A percentile compares a stretch with the other conserved stretches of the same genome.
Evolutionary conservation across 2,113 vertebrate genomes (phyloP).

Genomic region (Dissostichus mawsoni): DNA sequence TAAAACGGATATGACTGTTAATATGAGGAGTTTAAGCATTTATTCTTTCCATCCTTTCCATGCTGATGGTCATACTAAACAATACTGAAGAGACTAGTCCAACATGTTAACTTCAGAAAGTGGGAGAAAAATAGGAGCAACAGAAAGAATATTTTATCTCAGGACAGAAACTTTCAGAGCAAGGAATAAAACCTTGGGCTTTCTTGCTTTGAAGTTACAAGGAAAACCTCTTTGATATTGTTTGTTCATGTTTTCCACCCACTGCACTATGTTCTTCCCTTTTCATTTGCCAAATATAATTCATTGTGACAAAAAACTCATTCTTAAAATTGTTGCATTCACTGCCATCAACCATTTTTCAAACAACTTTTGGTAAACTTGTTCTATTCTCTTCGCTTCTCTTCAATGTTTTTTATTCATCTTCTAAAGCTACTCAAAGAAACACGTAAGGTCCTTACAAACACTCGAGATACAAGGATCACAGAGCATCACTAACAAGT

Average conservation of each 20-base stretch:
- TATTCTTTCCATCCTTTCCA: neutral
- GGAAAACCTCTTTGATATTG: neutral
- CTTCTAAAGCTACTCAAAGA: neutral
- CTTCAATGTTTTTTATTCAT: neutral
- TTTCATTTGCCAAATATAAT: slow-evolving; percentile 1
- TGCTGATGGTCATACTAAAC: neutral
- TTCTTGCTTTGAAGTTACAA: neutral
- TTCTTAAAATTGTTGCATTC: neutral
- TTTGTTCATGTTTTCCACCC: neutral
- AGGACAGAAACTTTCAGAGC: neutral
- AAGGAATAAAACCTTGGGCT: neutral
- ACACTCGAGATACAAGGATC: slow-evolving; percentile 22
- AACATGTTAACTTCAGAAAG: slow-evolving; percentile 1
- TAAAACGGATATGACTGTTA: too few relatives aligned
- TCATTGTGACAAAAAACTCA: neutral
- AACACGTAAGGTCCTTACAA: slow-evolving; percentile 20
- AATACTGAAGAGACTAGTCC: neutral
- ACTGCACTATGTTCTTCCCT: neutral
- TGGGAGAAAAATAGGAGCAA: neutral
- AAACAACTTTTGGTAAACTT: neutral
- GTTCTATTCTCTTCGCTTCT: slow-evolving; percentile 9
- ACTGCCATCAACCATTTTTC: neutral
- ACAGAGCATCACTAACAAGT: slow-evolving; percentile 22
- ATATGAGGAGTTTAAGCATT: neutral
- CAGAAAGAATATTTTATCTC: neutral